phyloP scores from a whole-genome alignment of 2,888 invertebrate genomes.

The Pollenia griseotomentosa region DNA sequence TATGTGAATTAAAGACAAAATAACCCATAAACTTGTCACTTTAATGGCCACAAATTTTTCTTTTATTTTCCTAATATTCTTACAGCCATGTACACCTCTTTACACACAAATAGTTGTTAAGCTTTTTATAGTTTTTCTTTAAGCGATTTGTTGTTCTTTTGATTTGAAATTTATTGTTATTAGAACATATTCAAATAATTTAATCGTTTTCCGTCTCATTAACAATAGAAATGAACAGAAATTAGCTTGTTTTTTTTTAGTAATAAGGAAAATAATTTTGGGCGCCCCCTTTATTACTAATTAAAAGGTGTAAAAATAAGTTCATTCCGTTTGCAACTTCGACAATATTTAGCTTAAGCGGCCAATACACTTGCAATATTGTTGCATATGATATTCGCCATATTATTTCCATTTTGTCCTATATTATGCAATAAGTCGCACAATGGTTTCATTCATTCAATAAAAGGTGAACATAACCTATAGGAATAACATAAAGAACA shows the following conservation, averaged over 20 bases:
- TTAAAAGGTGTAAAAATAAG: too few relatives aligned
- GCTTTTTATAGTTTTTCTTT: conserved; percentile 30
- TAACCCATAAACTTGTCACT: conserved; percentile 64
- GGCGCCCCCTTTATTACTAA: neutral
- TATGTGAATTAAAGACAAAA: conserved; percentile 33
- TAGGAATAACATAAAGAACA: too few relatives aligned
- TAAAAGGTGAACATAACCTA: too few relatives aligned
- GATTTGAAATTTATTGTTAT: conserved; percentile 27
- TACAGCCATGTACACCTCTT: conserved; percentile 19
- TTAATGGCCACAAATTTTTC: conserved; percentile 45
- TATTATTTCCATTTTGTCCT: too few relatives aligned
- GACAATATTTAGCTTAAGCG: too few relatives aligned
- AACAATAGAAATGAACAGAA: conserved; percentile 9
- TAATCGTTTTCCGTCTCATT: conserved; percentile 40
- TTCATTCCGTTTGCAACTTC: too few relatives aligned
- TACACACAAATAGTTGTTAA: neutral
- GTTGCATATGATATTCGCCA: too few relatives aligned
- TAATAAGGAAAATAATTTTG: conserved; percentile 4
- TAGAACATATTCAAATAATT: conserved; percentile 35
- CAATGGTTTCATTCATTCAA: too few relatives aligned
- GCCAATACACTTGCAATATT: too few relatives aligned
- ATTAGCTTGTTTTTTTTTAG: conserved; percentile 5
- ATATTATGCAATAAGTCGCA: too few relatives aligned
- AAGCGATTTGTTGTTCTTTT: neutral
- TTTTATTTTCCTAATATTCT: neutral